These are phyloP conservation scores for Sepioteuthis lessoniana DNA, from an alignment of 2,888 invertebrate species.

Conservation along the genomic window DNA sequence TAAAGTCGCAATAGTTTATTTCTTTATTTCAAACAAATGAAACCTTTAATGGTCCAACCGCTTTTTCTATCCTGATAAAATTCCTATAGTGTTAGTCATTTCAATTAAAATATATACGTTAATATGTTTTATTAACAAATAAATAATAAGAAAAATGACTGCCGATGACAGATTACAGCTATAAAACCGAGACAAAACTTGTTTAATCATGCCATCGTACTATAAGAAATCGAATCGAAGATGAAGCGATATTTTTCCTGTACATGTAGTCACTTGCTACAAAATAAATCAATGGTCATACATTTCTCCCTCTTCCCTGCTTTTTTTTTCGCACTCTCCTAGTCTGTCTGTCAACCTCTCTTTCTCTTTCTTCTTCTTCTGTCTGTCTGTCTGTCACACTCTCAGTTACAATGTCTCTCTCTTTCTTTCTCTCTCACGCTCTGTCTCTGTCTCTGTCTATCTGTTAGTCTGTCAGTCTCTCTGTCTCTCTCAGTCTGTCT, in stretches of 20 bases:
- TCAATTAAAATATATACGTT: background rate
- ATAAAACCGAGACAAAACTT: background rate
- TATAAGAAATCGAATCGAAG: background rate
- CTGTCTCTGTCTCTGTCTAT: no score
- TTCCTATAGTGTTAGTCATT: background rate
- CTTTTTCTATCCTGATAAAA: background rate
- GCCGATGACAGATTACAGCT: background rate
- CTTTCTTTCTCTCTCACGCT: no score
- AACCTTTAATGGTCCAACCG: background rate
- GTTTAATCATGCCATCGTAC: background rate
- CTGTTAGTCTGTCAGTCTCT: no score
- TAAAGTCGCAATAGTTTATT: no score
- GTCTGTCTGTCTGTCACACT: no score
- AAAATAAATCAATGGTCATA: background rate
- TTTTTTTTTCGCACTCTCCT: no score
- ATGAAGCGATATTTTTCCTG: background rate
- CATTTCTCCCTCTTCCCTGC: background rate
- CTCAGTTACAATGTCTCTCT: no score
- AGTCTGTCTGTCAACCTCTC: no score
- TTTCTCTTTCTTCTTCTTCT: no score
- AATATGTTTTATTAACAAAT: background rate
- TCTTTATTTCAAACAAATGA: background rate
- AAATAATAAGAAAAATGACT: background rate
- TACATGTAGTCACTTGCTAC: background rate
- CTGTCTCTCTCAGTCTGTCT: no score